phyloP scores from a whole-genome alignment of 2,888 invertebrate species.

The Leptothorax acervorum region DNA sequence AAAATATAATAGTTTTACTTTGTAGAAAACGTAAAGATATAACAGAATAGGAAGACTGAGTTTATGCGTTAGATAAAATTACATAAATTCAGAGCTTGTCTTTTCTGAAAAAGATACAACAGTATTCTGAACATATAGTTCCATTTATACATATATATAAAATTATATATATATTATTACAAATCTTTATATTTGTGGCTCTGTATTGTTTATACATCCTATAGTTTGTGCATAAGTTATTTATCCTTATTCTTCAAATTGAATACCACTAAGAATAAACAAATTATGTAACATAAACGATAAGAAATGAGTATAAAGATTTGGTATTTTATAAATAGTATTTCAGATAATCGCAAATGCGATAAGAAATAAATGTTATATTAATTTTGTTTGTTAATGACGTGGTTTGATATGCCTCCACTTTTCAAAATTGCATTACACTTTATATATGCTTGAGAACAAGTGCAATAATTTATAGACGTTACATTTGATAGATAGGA shows the following conservation, averaged over 20 bases:
- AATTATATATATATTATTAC: constrained; percentile 4
- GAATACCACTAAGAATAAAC: background rate
- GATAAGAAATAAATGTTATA: background rate
- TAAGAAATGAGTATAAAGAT: background rate
- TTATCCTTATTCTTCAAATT: background rate
- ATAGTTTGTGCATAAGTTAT: background rate
- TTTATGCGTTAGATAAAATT: background rate
- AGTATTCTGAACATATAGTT: constrained; percentile 1
- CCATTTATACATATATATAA: background rate
- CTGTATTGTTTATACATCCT: background rate
- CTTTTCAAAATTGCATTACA: background rate
- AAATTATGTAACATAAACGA: background rate
- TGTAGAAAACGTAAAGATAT: background rate
- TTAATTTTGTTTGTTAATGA: background rate
- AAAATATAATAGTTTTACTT: constrained; percentile 6
- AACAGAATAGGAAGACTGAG: background rate
- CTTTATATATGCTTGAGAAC: background rate
- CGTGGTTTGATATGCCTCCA: background rate
- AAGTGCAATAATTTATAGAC: background rate
- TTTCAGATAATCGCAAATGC: background rate
- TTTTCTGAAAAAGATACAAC: background rate
- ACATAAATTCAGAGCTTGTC: constrained; percentile 15
- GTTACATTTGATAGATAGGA: background rate
- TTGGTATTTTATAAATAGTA: background rate
- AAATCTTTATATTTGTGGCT: background rate